phyloP scores from a whole-genome alignment of 30 jellyfish, hydroid and myxozoan species.

The Clytia hemisphaerica region DNA sequence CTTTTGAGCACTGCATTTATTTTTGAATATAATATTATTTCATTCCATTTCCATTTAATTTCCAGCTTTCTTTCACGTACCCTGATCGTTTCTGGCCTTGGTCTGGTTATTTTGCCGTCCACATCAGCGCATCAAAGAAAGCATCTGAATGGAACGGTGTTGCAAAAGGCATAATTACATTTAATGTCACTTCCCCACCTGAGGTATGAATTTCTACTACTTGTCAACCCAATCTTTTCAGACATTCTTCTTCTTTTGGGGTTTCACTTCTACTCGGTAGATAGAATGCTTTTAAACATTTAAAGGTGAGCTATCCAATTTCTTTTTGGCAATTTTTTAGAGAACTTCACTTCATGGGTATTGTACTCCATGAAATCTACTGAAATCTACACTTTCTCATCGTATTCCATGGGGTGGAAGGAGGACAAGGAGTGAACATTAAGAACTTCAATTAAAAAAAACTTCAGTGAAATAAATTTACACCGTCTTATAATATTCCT shows the following conservation, averaged over 20 bases:
- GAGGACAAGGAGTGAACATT: too few relatives aligned
- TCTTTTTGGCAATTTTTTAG: too few relatives aligned
- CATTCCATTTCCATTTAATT: too few relatives aligned
- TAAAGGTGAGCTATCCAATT: too few relatives aligned
- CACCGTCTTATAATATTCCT: neutral
- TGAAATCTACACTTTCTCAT: too few relatives aligned
- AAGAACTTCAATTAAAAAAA: too few relatives aligned
- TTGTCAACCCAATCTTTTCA: neutral
- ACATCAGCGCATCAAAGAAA: slow-evolving; percentile 51
- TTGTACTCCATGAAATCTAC: too few relatives aligned
- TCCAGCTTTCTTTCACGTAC: slow-evolving; percentile 73
- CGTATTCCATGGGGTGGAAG: too few relatives aligned
- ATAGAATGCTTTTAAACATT: neutral
- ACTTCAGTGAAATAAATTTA: too few relatives aligned
- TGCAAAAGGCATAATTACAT: slow-evolving; percentile 69
- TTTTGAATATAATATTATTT: too few relatives aligned
- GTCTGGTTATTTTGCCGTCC: slow-evolving; percentile 87
- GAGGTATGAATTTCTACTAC: slow-evolving; percentile 36
- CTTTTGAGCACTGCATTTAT: too few relatives aligned
- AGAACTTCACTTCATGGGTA: too few relatives aligned
- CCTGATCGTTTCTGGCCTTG: slow-evolving; percentile 90
- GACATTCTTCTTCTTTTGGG: neutral
- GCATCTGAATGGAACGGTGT: slow-evolving; percentile 94
- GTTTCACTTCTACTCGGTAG: neutral
- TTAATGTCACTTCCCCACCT: slow-evolving; percentile 69